Base-by-base conservation (phyloP, 2,797 vertebrate species). In the Coranthus polyacanthus region DNA sequence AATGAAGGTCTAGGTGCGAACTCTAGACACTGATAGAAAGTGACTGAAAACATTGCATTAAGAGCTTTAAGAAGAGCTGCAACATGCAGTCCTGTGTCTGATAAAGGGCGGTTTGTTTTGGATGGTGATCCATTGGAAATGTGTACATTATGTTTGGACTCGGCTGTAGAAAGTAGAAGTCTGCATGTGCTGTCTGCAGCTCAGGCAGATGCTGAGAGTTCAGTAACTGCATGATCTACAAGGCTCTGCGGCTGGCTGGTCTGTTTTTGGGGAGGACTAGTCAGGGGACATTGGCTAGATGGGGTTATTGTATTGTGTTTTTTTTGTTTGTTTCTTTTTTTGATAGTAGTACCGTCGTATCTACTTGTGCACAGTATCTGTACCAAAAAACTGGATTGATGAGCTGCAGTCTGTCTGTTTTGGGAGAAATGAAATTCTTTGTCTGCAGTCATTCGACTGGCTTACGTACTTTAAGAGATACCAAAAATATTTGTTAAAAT, bases 341-440 rank as follows among this genome's bases (percentile, higher is more conserved):
- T 62, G 60, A 81, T 86, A 75, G 85, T 87, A 88, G 85, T 91
- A 89, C 91, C 87, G 91, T 87, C 78, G 86, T 92, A 92, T 92
- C 90, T 94, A 95, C 91, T 92, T 94, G 92, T 95, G 94, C 94
- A 95, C 93, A 94, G 93, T 94, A 93, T 94, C 94, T 95, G 94
- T 95, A 95, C 94, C 94, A 94, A 94, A 95, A 88, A 94, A 94
- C 93, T 94, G 93, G 93, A 94, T 93, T 84, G 89, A 88, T 90
- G 90, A 93, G 89, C 93, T 93, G 90, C 91, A 92, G 90, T 94
- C 92, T 93, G 90, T 91, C 91, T 89, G 83, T 89, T 89, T 89
- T 72, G 84, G 89, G 80, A 90, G 85, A 81, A 89, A 90, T 91
- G 82, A 87, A 86, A 84, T 86, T 82, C 81, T 81, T 87, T 78